Evolutionary conservation across 2,797 vertebrate genomes (phyloP).

Genomic region (Esox lucius): DNA sequence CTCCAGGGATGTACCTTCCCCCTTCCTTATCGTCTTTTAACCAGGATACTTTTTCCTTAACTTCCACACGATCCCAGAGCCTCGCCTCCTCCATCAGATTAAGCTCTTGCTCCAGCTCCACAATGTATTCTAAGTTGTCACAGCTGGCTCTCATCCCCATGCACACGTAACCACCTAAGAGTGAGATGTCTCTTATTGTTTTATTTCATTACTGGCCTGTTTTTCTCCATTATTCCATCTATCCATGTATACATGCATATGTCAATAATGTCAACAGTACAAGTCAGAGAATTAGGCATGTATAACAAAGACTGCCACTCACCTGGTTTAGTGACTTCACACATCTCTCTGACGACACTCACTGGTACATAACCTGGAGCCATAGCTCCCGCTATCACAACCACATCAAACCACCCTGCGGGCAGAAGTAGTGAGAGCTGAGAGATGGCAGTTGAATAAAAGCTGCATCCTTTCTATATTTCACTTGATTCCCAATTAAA

Average conservation of each 20-base stretch:
- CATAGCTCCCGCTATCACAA: constrained; percentile 82
- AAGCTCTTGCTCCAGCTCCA: constrained; percentile 69
- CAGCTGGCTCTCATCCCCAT: constrained; percentile 83
- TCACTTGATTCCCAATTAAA: too few species aligned
- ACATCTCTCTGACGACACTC: constrained; percentile 74
- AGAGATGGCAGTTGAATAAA: too few species aligned
- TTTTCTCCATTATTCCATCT: too few species aligned
- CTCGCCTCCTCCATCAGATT: constrained; percentile 72
- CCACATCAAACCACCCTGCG: constrained; percentile 77
- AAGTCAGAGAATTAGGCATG: too few species aligned
- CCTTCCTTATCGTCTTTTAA: too few species aligned
- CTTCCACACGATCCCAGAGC: constrained; percentile 71
- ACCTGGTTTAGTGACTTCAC: constrained; percentile 82
- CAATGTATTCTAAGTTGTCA: constrained; percentile 80
- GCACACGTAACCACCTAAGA: constrained; percentile 81
- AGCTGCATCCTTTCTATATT: too few species aligned
- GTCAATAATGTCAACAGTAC: too few species aligned
- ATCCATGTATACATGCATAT: too few species aligned
- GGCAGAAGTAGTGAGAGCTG: constrained; percentile 9
- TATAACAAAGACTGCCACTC: background rate
- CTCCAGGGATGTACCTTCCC: too few species aligned
- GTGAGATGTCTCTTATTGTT: background rate
- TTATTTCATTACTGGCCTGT: too few species aligned
- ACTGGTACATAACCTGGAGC: constrained; percentile 78
- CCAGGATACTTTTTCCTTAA: constrained; percentile 42